phyloP scores from a whole-genome alignment of 2,113 vertebrate genomes.

The Corapipo altera region DNA sequence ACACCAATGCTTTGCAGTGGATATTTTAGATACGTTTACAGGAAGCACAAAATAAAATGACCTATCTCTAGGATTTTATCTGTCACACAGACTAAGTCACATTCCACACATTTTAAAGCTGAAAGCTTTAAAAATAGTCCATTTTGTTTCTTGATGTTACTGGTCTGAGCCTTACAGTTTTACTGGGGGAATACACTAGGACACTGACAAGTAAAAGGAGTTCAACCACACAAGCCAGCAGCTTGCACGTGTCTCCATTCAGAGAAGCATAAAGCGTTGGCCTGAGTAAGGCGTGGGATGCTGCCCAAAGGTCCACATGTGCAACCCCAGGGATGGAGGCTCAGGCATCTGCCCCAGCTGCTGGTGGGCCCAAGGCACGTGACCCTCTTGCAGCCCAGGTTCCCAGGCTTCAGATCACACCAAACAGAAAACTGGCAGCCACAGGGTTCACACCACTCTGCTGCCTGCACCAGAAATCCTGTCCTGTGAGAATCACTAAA shows the following conservation, averaged over 20 bases:
- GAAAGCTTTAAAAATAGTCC: not conserved
- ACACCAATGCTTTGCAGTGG: not conserved
- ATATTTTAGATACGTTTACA: not conserved
- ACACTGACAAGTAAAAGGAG: not conserved
- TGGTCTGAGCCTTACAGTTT: not conserved
- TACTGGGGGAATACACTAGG: not conserved
- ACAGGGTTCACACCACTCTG: not conserved
- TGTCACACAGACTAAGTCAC: not conserved
- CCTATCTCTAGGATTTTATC: not conserved
- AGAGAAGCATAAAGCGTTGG: not conserved
- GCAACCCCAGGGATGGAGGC: not conserved
- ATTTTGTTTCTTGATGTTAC: not conserved
- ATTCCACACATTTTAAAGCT: not conserved
- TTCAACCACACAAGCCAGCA: not conserved
- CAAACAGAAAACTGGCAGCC: not conserved
- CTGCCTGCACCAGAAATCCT: not conserved
- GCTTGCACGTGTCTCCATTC: not conserved
- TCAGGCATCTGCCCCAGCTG: not conserved
- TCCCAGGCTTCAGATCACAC: not conserved
- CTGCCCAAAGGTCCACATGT: fast-evolving
- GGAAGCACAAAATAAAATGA: not conserved
- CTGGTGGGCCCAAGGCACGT: not conserved
- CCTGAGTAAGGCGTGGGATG: fast-evolving
- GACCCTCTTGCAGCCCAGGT: not conserved
- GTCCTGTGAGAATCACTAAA: not conserved